Evolutionary conservation across 2,797 vertebrate species (phyloP), one percentile per base, ranked within the genome.

Genomic region (Chanos chanos): DNA sequence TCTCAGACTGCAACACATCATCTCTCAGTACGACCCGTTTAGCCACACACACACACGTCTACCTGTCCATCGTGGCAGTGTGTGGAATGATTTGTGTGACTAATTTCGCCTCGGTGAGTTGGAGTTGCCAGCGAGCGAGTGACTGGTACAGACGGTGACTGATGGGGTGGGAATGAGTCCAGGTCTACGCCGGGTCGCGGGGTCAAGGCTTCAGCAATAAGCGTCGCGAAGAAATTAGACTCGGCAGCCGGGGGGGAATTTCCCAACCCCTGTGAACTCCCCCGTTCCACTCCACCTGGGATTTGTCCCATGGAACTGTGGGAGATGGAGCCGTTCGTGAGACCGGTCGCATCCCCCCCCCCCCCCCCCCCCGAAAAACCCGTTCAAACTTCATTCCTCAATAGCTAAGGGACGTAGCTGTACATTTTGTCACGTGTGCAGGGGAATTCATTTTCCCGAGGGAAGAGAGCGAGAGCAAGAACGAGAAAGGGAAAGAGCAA

Each of bases 241-340:
- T 31, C 25, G 39, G 16, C 10, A 40, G 40, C 31, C 50, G 13
- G 21, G 19, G 7, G 66, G 41, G 48, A 61, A 65, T 60, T 60
- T 31, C 58, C 60, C 56, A 56, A 67, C 52, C 59, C 53, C 9
- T 49, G 25, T 51, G 19, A 63, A 59, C 27, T 30, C 31, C 27
- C 22, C 48, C 10, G 33, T 24, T 8, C 18, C 1, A 16, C 24
- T 34, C 10, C 19, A n/a, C 21, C 15, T 4, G 15, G 24, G 7
- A 28, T 30, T 34, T 34, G 30, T 68, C 55, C 5, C 15, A 24
- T 49, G 41, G 22, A 50, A 15, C 34, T 12, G 28, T 49, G 28
- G 24, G 31, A 53, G 45, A n/a, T n/a, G n/a, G n/a, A n/a, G n/a
- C n/a, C n/a, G n/a, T n/a, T n/a, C n/a, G n/a, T n/a, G n/a, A n/a